Base-by-base conservation (phyloP, 1,140 invertebrate genomes). In the Pseudomyrmex flavicornis region DNA sequence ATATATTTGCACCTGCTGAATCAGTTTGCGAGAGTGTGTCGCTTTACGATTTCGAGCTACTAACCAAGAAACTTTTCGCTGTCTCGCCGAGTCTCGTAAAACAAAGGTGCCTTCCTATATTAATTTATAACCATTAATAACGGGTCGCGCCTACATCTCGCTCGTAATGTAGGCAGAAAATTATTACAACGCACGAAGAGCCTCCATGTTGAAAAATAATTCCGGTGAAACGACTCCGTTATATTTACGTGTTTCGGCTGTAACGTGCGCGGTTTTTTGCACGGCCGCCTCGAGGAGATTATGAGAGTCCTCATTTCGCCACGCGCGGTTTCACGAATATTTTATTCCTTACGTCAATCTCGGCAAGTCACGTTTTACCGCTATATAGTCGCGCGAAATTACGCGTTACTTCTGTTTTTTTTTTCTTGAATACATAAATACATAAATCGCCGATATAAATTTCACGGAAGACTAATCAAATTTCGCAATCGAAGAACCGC, bases 61-160 rank as follows among this genome's bases (percentile, higher is more conserved):
- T 63, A 74, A 26, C 20, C n/a, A 61, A 13, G 35, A 35, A 72
- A n/a, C 52, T 61, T 73, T 82, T 12, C 3, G 26, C 44, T 44
- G 50, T 26, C 12, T n/a, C 26, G 26, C 26, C 26, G 3, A 26
- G 26, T 26, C 26, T 85, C 54, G 17, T 73, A 77, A 79, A 83
- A 76, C 12, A 46, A 52, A 58, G 63, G 12, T 22, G 59, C 50
- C 13, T 56, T 75, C 20, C 73, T 82, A 54, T 50, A 80, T 85
- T 82, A 82, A 87, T 82, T 82, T 82, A 77, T 66, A 72, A 26
- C 66, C 54, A 72, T 85, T 82, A 87, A 87, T 87, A 85, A 86
- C 48, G 54, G 63, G 50, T 82, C 58, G 59, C 52, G 26, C n/a
- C 56, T 52, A 7, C 20, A 61, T 73, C 26, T 15, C 50, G 35